A percentile compares a stretch with the other conserved stretches of the same genome.
phyloP scores from a whole-genome alignment of 2,113 vertebrate species.

The Dipodomys merriami region DNA sequence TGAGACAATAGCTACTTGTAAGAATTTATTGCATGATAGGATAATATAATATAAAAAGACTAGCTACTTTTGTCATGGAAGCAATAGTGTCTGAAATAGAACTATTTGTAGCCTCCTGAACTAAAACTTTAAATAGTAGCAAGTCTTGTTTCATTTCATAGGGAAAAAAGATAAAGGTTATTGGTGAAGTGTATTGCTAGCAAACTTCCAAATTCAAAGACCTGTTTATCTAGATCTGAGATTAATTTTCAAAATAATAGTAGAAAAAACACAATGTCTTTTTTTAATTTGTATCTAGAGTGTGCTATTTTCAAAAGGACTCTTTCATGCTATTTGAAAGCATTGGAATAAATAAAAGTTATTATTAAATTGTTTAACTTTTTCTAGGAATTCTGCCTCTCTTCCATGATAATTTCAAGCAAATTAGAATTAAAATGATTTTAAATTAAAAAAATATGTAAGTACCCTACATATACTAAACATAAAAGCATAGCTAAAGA shows the following conservation, averaged over 20 bases:
- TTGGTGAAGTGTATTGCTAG: not conserved
- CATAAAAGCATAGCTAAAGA: not conserved
- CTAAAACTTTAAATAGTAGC: not conserved
- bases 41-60: not conserved
- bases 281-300: not conserved
- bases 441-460: not conserved
- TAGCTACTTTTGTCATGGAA: not conserved
- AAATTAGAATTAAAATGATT: not conserved
- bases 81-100: not conserved
- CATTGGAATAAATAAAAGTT: not conserved
- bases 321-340: not conserved
- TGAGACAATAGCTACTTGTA: not conserved
- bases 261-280: not conserved
- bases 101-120: not conserved
- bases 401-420: not conserved
- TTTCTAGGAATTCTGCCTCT: not conserved
- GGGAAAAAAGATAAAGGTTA: not conserved
- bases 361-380: not conserved
- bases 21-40: not conserved
- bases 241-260: not conserved
- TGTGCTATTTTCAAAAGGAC: not conserved
- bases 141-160: conserved; percentile 6
- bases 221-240: not conserved
- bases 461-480: not conserved
- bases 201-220: not conserved